Percentiles rank a stretch among this genome's conserved stretches.
Evolutionary conservation across 2,888 invertebrate species (phyloP).

Genomic region (Maniola hyperantus): DNA sequence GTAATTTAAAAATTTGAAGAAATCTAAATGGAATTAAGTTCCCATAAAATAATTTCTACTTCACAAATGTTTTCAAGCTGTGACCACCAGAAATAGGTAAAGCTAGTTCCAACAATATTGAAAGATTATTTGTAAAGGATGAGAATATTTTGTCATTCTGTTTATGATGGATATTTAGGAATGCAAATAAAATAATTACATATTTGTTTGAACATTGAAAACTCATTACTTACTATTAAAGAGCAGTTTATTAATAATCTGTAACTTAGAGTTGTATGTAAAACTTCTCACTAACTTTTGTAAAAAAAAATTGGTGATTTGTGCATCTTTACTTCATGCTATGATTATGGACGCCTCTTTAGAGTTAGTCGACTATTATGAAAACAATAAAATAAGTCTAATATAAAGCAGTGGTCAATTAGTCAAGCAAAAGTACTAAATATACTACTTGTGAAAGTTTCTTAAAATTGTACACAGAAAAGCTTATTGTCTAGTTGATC

Average conservation of each 20-base stretch:
- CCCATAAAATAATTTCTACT: conserved; percentile 61
- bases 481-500: conserved; percentile 66
- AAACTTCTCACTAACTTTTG: conserved; percentile 67
- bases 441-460: conserved; percentile 26
- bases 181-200: conserved; percentile 20
- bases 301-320: conserved; percentile 74
- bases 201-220: conserved; percentile 66
- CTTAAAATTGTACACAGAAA: conserved; percentile 19
- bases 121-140: conserved; percentile 10
- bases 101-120: background rate
- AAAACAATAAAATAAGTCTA: conserved; percentile 79
- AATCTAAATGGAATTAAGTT: conserved; percentile 81
- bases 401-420: conserved; percentile 76
- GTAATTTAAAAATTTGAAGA: conserved; percentile 47
- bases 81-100: conserved; percentile 15
- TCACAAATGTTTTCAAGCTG: conserved; percentile 10
- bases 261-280: conserved; percentile 64
- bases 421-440: conserved; percentile 45
- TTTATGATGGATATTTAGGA: conserved; percentile 6
- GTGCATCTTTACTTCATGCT: conserved; percentile 76
- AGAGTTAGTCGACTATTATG: conserved; percentile 77
- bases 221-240: conserved; percentile 60
- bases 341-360: conserved; percentile 79
- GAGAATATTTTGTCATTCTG: conserved; percentile 7
- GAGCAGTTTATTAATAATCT: conserved; percentile 63